Percentiles rank a stretch among this genome's conserved stretches.
Conservation (phyloP, 2,797 vertebrate genomes). For the Cichlasoma orientale region DNA sequence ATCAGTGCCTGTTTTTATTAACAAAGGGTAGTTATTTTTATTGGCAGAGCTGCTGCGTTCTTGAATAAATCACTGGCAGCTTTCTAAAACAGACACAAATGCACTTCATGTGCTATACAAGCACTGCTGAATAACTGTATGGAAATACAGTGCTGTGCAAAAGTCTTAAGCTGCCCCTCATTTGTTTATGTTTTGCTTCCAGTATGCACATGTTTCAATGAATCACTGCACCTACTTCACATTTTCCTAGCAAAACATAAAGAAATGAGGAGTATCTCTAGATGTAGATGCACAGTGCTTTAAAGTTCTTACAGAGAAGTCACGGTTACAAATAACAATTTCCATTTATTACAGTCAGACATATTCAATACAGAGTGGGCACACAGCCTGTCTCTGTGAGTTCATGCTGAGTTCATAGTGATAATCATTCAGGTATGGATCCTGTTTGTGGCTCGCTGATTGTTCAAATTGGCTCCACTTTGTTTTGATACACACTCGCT, state of each 20-base stretch:
- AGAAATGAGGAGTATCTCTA: background rate
- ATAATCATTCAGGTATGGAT: constrained; percentile 35
- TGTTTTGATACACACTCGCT: constrained; percentile 7
- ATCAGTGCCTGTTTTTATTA: constrained; percentile 9
- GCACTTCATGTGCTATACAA: background rate
- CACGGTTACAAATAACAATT: background rate
- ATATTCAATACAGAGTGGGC: background rate
- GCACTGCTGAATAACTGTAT: background rate
- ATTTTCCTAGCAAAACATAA: background rate
- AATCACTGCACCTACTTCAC: background rate
- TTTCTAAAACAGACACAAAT: background rate
- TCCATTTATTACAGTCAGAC: background rate
- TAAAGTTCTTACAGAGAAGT: background rate
- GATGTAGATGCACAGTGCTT: accelerated
- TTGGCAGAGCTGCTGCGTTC: background rate
- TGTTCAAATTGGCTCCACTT: constrained; percentile 36
- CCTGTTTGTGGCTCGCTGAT: constrained; percentile 24
- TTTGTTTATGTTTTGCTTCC: no score
- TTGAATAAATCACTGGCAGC: background rate
- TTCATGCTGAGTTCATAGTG: constrained; percentile 9
- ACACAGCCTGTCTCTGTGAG: background rate
- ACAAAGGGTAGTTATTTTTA: background rate
- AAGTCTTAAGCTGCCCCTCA: background rate
- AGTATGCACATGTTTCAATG: no score
- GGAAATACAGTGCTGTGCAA: background rate